Base-by-base conservation (phyloP, 2,888 invertebrate genomes). In the Halictus ligatus region DNA sequence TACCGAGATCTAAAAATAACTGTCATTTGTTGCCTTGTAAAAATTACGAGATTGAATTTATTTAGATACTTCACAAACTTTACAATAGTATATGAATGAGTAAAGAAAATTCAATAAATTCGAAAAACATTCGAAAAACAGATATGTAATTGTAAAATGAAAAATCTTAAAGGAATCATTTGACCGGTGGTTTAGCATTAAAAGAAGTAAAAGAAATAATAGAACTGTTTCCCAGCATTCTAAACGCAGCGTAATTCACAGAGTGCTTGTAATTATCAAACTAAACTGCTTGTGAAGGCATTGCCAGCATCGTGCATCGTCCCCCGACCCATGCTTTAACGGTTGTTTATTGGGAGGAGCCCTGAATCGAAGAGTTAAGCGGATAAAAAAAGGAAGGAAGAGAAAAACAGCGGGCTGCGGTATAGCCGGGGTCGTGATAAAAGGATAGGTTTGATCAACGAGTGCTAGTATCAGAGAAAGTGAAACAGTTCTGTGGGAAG, bases 391-490 rank as follows among this genome's bases (percentile, higher is more conserved):
- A 69, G 54, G 18, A 15, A 43, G 40, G n/a, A 71, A 43, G 71
- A n/a, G n/a, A 43, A 43, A 71, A 71, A n/a, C 40, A 43, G 21
- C 13, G 40, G 58, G 58, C n/a, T 25, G 21, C 60, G 77, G n/a
- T 21, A 29, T 35, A 46, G 29, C 12, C 64, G 29, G 89, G 82
- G 88, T 80, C 85, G 87, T 89, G 85, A 88, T 88, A 83, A 89
- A 84, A 86, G 90, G 91, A 91, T 91, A 90, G 84, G 92, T 92
- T 92, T 93, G 92, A 92, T 93, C 92, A 91, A 92, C 90, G 92
- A 92, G 87, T 88, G 80, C 83, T 78, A 75, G 79, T 15, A 58
- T 67, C 80, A 77, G 60, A 29, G n/a, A 54, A 77, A 74, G 46
- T 35, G 75, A 80, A 80, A 81, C 58, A 72, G 67, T 79, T 76